phyloP scores from a whole-genome alignment of 2,797 vertebrate genomes.

The Sebastes itinus region DNA sequence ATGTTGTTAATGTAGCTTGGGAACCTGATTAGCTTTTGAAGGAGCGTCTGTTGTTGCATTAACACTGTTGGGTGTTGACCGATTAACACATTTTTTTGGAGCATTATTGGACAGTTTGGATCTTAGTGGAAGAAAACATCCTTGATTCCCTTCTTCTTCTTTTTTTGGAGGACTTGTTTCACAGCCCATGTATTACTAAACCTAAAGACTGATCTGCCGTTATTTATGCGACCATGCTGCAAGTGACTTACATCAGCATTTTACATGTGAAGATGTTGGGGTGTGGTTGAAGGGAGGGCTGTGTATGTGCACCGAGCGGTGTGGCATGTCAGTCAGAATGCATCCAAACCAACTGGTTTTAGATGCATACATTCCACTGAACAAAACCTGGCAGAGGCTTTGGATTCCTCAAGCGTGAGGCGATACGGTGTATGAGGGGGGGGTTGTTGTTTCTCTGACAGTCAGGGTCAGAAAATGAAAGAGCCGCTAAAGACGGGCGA shows the following conservation, averaged over 20 bases:
- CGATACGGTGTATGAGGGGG: background rate
- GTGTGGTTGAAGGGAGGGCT: slow-evolving; percentile 40
- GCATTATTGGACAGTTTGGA: background rate
- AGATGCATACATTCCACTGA: slow-evolving; percentile 44
- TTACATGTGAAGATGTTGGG: slow-evolving; percentile 18
- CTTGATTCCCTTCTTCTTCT: background rate
- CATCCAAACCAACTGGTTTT: slow-evolving; percentile 78
- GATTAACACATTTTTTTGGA: background rate
- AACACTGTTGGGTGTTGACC: background rate
- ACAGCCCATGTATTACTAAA: background rate
- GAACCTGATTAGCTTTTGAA: background rate
- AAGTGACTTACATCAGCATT: background rate
- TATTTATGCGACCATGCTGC: background rate
- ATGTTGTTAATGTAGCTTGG: background rate
- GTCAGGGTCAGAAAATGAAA: slow-evolving; percentile 6
- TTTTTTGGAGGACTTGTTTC: background rate
- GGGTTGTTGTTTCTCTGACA: slow-evolving; percentile 9
- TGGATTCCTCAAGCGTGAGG: slow-evolving; percentile 71
- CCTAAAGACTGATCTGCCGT: background rate
- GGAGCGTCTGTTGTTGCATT: background rate
- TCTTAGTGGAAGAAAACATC: background rate
- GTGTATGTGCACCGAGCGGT: background rate
- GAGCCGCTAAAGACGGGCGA: background rate
- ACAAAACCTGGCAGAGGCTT: slow-evolving; percentile 50
- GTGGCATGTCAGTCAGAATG: slow-evolving; percentile 48